phyloP scores from a whole-genome alignment of 2,797 vertebrate species.

The Galagoides demidoff region DNA sequence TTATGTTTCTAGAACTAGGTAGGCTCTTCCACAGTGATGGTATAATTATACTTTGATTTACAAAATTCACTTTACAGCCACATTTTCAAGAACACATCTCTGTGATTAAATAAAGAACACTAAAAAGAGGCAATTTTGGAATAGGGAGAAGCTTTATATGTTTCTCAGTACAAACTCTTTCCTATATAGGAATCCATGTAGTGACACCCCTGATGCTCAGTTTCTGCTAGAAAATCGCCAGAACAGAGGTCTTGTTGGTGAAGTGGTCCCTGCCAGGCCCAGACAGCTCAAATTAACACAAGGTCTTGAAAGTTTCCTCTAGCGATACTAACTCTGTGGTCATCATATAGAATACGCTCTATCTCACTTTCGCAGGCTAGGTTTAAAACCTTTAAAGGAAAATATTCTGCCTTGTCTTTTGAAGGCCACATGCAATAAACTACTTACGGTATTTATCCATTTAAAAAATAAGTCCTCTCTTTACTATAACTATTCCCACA shows the following conservation, averaged over 20 bases:
- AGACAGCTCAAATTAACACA: not conserved
- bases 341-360: not conserved
- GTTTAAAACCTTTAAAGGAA: not conserved
- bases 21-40: not conserved
- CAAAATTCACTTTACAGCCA: slow-evolving; percentile 4
- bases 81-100: not conserved
- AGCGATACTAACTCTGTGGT: not conserved
- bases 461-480: not conserved
- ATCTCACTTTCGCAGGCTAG: not conserved
- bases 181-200: not conserved
- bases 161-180: not conserved
- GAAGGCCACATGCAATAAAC: not conserved
- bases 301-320: not conserved
- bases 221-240: not conserved
- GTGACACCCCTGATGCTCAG: not conserved
- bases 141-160: not conserved
- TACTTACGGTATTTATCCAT: not conserved
- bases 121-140: slow-evolving; percentile 3
- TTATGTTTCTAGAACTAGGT: slow-evolving; percentile 1
- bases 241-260: not conserved
- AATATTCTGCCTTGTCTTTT: not conserved
- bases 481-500: not conserved
- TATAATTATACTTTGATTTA: slow-evolving; percentile 49
- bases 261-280: accelerated
- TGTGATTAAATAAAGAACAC: not conserved